Percentiles rank a stretch among this genome's conserved stretches.
phyloP scores from a whole-genome alignment of 2,113 vertebrate species.

The Oreochromis tanganicae region DNA sequence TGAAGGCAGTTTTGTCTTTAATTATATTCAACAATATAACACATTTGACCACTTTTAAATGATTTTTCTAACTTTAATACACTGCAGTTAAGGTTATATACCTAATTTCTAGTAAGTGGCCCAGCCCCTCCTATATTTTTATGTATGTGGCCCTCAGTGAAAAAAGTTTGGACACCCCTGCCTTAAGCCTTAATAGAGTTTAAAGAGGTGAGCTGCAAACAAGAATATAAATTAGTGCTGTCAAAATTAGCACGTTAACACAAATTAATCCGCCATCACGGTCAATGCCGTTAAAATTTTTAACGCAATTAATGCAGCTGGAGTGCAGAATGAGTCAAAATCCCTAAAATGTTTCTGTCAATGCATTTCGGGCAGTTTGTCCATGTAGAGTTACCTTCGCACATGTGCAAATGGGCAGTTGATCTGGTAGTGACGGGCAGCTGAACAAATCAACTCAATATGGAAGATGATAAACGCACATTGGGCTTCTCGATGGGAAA shows the following conservation, averaged over 20 bases:
- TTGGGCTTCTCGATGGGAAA: background rate
- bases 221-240: background rate
- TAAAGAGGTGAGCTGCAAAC: background rate
- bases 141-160: too few species aligned
- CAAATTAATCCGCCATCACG: background rate
- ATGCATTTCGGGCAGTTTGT: background rate
- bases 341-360: background rate
- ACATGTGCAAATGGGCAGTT: background rate
- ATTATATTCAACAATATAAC: too few species aligned
- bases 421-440: background rate
- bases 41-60: too few species aligned
- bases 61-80: too few species aligned
- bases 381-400: background rate
- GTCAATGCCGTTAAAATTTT: background rate
- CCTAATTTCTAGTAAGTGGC: too few species aligned
- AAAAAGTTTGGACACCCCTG: too few species aligned
- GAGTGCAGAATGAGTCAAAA: background rate
- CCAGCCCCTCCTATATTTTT: too few species aligned
- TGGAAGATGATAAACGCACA: background rate
- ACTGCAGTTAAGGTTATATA: too few species aligned
- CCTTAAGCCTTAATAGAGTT: background rate
- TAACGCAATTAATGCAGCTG: background rate
- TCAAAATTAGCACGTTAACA: background rate
- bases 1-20: too few species aligned
- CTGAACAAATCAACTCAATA: background rate